Base-by-base conservation (phyloP, 2,113 vertebrate species). In the Hemiprocne comata region DNA sequence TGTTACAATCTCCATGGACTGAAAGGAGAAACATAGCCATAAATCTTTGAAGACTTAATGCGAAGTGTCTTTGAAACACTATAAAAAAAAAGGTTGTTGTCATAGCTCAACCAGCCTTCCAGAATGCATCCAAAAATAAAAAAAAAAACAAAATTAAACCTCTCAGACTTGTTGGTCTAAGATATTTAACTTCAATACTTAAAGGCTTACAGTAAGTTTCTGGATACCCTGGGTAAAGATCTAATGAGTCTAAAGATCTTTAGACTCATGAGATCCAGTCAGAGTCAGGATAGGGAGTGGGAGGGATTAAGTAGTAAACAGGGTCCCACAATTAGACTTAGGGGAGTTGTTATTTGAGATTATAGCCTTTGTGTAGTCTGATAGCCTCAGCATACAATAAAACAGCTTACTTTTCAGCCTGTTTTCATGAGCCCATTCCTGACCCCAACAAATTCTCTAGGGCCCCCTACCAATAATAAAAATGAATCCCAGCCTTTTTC, bases 41-140 rank as follows among this genome's bases (percentile, higher is more conserved):
- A 87, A 92, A 93, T 93, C 85, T 79, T 7, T 72, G 34, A 93
- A 87, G 23, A 62, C 48, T 85, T 79, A 48, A 64, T 67, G 85
- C 33, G 65, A 25, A 67, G 28, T 28, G 40, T 60, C 53, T 82
- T 46, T 72, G 78, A 87, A 89, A 71, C 1, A 10, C 11, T 71
- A 11, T 6, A 40, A 69, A 85, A 65, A 66, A 44, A 33, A n/a
- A 73, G 46, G 6, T 24, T 79, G 64, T 19, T 13, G 14, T 44
- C 25, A 38, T 42, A 71, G 42, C 65, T 90, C 62, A 90, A 51
- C 29, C 29, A 82, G 36, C 13, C 26, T 85, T 76, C 28, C 53
- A 65, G 34, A 90, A 60, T 33, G 29, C 48, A 33, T 26, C 28
- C 15, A 72, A 78, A 72, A 86, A 80, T 65, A 50, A 50, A 29